These are phyloP conservation scores for Porites lutea DNA, from an alignment of 64 coral and sea anemone species.

Conservation along the genomic window DNA sequence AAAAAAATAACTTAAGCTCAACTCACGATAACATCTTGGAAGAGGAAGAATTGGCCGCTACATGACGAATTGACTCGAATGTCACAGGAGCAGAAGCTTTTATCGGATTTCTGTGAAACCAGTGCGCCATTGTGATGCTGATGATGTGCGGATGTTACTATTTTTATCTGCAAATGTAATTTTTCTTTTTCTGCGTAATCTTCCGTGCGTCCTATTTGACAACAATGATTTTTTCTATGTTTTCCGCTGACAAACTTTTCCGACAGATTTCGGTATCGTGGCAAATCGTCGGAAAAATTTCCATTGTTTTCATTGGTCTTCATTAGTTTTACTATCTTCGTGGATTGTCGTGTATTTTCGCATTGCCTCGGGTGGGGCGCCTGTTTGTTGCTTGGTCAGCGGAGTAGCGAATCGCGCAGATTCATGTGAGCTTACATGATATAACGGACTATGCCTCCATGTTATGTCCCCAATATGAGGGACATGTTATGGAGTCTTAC, in stretches of 20 bases:
- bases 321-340: background rate
- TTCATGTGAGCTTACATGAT: background rate
- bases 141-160: slow-evolving; percentile 20
- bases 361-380: no score
- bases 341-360: background rate
- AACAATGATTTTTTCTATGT: no score
- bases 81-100: slow-evolving; percentile 97
- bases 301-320: slow-evolving; percentile 24
- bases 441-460: no score
- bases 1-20: background rate
- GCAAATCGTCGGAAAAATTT: background rate
- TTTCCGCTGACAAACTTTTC: no score
- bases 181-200: background rate
- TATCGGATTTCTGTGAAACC: slow-evolving; percentile 99
- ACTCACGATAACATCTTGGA: slow-evolving; percentile 93
- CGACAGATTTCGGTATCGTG: no score
- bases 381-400: background rate
- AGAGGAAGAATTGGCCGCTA: slow-evolving; percentile 77
- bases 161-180: background rate
- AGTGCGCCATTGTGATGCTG: slow-evolving; percentile 86
- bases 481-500: no score
- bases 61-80: slow-evolving; percentile 89
- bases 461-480: no score
- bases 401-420: background rate
- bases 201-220: no score